These are phyloP conservation scores for Cerastis leucographa DNA, from an alignment of 2,888 invertebrate species.

Conservation along the genomic window DNA sequence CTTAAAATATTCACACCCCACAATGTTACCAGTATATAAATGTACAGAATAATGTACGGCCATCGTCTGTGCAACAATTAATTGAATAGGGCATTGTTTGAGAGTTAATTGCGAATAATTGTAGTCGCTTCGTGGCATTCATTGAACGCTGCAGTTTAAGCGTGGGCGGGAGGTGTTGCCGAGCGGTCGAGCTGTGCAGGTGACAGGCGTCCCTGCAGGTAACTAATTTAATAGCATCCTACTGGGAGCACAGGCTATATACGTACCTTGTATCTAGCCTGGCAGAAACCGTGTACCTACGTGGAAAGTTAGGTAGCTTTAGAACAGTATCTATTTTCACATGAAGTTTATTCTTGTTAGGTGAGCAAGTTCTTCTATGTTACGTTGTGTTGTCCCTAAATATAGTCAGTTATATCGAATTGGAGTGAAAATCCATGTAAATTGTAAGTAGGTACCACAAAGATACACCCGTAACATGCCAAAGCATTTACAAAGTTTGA, in stretches of 20 bases:
- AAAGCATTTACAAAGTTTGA: constrained; percentile 14
- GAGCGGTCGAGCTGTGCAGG: constrained; percentile 17
- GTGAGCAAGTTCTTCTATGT: not conserved
- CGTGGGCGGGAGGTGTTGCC: constrained; percentile 14
- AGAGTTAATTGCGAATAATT: constrained; percentile 29
- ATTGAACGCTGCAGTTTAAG: constrained; percentile 21
- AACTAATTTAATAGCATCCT: constrained; percentile 41
- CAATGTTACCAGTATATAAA: not conserved
- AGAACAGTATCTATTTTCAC: not conserved
- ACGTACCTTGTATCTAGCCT: not conserved
- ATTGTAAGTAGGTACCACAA: not conserved
- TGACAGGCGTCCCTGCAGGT: constrained; percentile 44
- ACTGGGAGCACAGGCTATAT: not conserved
- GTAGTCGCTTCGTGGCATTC: constrained; percentile 1
- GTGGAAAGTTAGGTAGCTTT: not conserved
- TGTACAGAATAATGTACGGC: constrained; percentile 1
- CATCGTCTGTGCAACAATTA: constrained; percentile 11
- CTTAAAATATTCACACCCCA: not conserved
- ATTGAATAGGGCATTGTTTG: constrained; percentile 39
- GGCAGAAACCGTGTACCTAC: not conserved
- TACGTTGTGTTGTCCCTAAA: not conserved
- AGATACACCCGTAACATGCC: not conserved
- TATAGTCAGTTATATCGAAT: not conserved
- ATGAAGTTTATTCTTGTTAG: not conserved
- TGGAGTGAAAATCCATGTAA: not conserved